Evolutionary conservation across 2,797 vertebrate species (phyloP).

Genomic region (Erpetoichthys calabaricus): DNA sequence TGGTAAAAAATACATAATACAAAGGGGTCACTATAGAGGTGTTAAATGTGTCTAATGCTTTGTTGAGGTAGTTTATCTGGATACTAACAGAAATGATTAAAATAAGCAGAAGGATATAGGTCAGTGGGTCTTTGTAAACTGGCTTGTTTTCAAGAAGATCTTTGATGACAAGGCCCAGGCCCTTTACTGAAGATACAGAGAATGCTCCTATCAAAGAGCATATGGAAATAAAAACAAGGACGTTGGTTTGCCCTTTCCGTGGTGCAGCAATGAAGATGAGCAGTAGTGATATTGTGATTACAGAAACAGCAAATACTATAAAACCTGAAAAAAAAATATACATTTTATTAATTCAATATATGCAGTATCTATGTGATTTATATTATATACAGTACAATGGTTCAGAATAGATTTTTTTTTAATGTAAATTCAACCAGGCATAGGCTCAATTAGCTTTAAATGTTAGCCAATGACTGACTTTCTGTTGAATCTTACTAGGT

Average conservation of each 20-base stretch:
- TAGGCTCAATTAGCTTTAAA: too few relatives aligned
- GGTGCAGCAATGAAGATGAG: slow-evolving; percentile 48
- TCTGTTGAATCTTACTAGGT: too few relatives aligned
- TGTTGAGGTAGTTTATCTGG: slow-evolving; percentile 63
- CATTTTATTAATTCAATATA: not conserved
- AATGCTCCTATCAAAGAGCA: slow-evolving; percentile 59
- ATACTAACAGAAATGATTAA: slow-evolving; percentile 42
- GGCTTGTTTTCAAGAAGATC: slow-evolving; percentile 38
- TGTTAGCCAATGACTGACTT: too few relatives aligned
- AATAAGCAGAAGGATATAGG: slow-evolving; percentile 38
- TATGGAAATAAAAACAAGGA: slow-evolving; percentile 53
- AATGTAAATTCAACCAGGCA: too few relatives aligned
- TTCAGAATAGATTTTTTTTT: too few relatives aligned
- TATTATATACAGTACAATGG: too few relatives aligned
- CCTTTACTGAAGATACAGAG: slow-evolving; percentile 59
- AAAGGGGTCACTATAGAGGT: slow-evolving; percentile 56
- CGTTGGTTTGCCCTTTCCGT: slow-evolving; percentile 46
- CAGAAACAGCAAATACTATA: slow-evolving; percentile 41
- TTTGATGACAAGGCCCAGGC: slow-evolving; percentile 54
- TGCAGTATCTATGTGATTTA: too few relatives aligned
- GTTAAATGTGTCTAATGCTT: slow-evolving; percentile 51
- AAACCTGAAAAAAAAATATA: slow-evolving; percentile 33
- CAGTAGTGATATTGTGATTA: slow-evolving; percentile 32
- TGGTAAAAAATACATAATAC: slow-evolving; percentile 60
- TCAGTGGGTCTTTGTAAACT: slow-evolving; percentile 36